Base-by-base conservation (phyloP, 2,797 vertebrate species). In the Neomorphus geoffroyi region DNA sequence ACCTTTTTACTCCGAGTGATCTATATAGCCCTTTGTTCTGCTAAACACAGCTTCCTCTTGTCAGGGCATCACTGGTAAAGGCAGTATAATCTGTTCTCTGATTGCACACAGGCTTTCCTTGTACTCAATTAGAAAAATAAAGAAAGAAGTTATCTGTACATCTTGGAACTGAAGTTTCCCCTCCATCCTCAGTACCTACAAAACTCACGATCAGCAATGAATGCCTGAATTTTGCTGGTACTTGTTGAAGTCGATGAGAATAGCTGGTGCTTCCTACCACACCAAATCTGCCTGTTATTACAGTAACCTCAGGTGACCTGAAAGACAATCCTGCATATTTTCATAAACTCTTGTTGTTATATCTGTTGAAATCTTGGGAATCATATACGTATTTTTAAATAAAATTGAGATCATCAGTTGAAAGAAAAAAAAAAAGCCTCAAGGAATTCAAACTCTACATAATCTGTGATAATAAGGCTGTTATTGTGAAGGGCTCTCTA, bases 381-480 rank as follows among this genome's bases (percentile, higher is more conserved):
- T 48, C 50, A 32, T 11, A 65, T 3, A 51, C 0, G 0, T 65
- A 72, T 80, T 92, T 94, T 80, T 80, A 88, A 70, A 88, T 24
- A 61, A 24, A 94, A 94, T 26, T 82, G 57, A 69, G 80, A 92
- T 73, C 39, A 37, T 88, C 91, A 95, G 51, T 41, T 50, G 14
- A 43, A 84, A 72, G 92, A 84, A 48, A 11, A 7, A 9, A 39
- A 50, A 7, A 23, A 41, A 72, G 35, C n/a, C 85, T 95, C 80
- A 43, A 82, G 89, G 73, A 92, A 94, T 92, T 88, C 39, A 60
- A 94, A 4, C 53, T 83, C 82, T 45, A 91, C 75, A 80, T 93
- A 95, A 94, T 92, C 94, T 7, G 88, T 84, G 89, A 94, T 97
- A 97, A 96, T 95, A 96, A 97, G 94, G 93, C 91, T 94, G 95